Evolutionary conservation across 2,797 vertebrate species (phyloP), one percentile per base, ranked within the genome.

Genomic region (Trematocara caparti): DNA sequence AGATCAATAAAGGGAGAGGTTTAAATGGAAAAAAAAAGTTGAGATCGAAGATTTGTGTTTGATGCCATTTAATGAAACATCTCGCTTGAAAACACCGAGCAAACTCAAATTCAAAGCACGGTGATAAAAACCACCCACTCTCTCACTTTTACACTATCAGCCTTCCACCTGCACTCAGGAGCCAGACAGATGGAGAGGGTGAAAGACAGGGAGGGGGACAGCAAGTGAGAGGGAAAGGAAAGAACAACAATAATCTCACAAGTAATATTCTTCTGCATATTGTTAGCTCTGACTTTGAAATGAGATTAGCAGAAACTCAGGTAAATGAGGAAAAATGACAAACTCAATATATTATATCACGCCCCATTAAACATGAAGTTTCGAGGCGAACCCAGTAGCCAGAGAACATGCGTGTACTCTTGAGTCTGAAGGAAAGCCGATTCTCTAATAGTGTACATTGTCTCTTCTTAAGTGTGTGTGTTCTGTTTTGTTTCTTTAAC

Each of bases 251-350:
- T 81, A 80, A 84, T 90, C 85, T 82, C 51, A 82, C 19, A 82
- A 80, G 84, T 89, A 90, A 89, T 85, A 64, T 19, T 47, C 86
- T 87, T 84, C 74, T 90, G 83, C 81, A 75, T 90, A 90, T 90
- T 86, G 82, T 93, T 92, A 75, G 77, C 85, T 86, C 78, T 83
- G 85, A 94, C 93, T 95, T 95, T 95, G 90, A 95, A 94, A 95
- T 91, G 40, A 94, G 91, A 94, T 95, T 84, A 93, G 83, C 91
- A 80, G 87, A 92, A 92, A 92, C 83, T 79, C 85, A 81, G 84
- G 87, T 79, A 90, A 94, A 94, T 92, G 91, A 95, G 88, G 86
- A 92, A 94, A 95, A 94, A 95, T 93, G 90, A 93, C 90, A 92
- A 89, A 90, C 71, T 91, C 84, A 80, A 94, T 93, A 92, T 84